phyloP scores from a whole-genome alignment of 2,113 vertebrate genomes.

The Apistogramma diplotaenia region DNA sequence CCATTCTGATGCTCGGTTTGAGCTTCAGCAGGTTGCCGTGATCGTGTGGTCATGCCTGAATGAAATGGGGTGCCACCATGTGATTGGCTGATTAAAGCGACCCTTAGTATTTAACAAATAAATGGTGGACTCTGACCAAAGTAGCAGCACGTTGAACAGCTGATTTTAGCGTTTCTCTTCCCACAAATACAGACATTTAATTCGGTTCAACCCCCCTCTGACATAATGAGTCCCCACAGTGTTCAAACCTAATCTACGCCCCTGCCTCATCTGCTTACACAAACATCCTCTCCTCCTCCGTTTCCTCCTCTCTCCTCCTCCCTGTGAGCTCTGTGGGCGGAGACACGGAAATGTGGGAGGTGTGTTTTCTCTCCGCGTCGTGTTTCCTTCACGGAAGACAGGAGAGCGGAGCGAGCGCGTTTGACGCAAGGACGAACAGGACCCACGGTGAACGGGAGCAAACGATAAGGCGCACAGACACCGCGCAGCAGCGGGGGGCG shows the following conservation, averaged over 20 bases:
- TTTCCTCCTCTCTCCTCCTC: neutral
- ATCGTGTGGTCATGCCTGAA: neutral
- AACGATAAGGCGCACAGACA: neutral
- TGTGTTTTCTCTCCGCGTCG: neutral
- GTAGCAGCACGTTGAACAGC: neutral
- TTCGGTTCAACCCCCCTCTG: neutral
- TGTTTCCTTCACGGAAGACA: conserved; percentile 1
- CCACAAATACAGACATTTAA: too few relatives aligned
- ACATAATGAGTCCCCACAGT: neutral
- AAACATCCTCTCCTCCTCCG: neutral
- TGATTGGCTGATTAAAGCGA: neutral
- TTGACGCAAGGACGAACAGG: neutral
- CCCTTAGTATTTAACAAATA: neutral
- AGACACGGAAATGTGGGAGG: neutral
- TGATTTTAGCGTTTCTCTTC: too few relatives aligned
- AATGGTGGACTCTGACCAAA: too few relatives aligned
- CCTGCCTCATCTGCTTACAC: neutral
- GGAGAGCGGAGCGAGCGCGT: neutral
- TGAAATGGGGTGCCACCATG: neutral
- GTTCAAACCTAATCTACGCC: neutral
- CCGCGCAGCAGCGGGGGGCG: neutral
- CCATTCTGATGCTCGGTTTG: neutral
- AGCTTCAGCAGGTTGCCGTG: neutral
- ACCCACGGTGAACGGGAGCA: neutral
- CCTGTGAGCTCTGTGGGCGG: neutral